Evolutionary conservation across 1,140 invertebrate species (phyloP).

Genomic region (Brachionus asplanchnoidis): DNA sequence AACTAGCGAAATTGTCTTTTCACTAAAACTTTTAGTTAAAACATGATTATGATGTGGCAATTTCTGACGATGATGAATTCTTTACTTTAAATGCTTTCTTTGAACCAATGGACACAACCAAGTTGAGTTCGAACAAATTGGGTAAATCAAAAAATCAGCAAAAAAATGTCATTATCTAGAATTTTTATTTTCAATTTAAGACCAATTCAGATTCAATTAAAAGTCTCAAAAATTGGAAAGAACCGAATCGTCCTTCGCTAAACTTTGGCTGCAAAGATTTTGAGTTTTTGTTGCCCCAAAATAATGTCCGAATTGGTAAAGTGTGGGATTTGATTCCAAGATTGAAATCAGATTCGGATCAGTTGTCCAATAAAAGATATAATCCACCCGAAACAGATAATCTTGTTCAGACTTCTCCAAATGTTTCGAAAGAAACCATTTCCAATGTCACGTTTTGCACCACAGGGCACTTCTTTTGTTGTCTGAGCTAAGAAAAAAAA

Average conservation of each 20-base stretch:
- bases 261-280: slow-evolving; percentile 35
- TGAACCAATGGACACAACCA: slow-evolving; percentile 5
- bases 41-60: background rate
- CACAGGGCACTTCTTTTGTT: slow-evolving; percentile 51
- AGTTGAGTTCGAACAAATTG: background rate
- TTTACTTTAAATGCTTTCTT: slow-evolving; percentile 31
- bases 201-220: slow-evolving; percentile 6
- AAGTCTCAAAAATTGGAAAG: background rate
- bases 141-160: background rate
- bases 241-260: background rate
- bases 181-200: too few species aligned
- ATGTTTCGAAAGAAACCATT: slow-evolving; percentile 55
- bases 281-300: background rate
- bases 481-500: slow-evolving; percentile 51
- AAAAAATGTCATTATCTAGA: too few species aligned
- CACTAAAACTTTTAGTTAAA: too few species aligned
- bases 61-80: slow-evolving; percentile 10
- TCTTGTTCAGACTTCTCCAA: slow-evolving; percentile 46
- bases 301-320: background rate
- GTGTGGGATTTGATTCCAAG: slow-evolving; percentile 10
- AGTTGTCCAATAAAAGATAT: slow-evolving; percentile 26
- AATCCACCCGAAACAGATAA: slow-evolving; percentile 39
- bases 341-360: background rate
- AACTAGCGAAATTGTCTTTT: background rate
- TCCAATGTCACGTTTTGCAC: slow-evolving; percentile 51